A percentile compares a stretch with the other conserved stretches of the same genome.
Evolutionary conservation across 2,797 vertebrate genomes (phyloP).

Genomic region (Apogon hyalosoma): DNA sequence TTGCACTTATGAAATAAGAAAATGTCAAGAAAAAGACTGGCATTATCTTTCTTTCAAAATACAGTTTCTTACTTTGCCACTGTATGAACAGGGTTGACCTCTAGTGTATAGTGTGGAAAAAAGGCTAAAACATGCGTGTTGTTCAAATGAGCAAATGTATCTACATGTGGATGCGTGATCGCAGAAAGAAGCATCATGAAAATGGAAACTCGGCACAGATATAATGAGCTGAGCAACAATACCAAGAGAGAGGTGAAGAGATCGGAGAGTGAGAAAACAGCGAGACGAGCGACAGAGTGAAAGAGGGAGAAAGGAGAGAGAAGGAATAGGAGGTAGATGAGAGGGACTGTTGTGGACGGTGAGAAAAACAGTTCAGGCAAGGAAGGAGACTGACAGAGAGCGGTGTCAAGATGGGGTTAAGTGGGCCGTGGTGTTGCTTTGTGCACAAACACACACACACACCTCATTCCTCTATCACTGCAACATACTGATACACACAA

Average conservation of each 20-base stretch:
- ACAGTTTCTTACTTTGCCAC: too few species aligned
- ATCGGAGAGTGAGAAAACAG: not conserved
- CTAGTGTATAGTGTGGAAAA: too few species aligned
- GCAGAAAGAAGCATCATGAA: too few species aligned
- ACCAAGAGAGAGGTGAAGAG: not conserved
- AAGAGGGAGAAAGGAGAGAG: conserved; percentile 22
- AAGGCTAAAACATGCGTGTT: too few species aligned
- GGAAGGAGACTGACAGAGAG: conserved; percentile 35
- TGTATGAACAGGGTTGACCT: too few species aligned
- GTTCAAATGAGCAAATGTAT: too few species aligned
- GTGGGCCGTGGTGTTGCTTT: conserved; percentile 67
- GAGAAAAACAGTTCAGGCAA: conserved; percentile 41
- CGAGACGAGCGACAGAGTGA: conserved; percentile 4
- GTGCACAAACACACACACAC: conserved; percentile 10
- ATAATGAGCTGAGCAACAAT: not conserved
- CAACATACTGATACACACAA: conserved; percentile 55
- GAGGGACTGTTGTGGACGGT: conserved; percentile 21
- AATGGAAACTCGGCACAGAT: too few species aligned
- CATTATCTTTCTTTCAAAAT: too few species aligned
- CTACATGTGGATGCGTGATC: too few species aligned
- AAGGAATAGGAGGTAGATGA: conserved; percentile 5
- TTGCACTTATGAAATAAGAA: too few species aligned
- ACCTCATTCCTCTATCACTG: conserved; percentile 33
- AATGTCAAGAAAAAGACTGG: too few species aligned
- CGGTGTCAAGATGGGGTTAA: conserved; percentile 78